Percentiles rank a stretch among this genome's conserved stretches.
These are phyloP conservation scores for Brachyalestes nurse DNA, from an alignment of 2,797 vertebrate species.

Conservation along the genomic window DNA sequence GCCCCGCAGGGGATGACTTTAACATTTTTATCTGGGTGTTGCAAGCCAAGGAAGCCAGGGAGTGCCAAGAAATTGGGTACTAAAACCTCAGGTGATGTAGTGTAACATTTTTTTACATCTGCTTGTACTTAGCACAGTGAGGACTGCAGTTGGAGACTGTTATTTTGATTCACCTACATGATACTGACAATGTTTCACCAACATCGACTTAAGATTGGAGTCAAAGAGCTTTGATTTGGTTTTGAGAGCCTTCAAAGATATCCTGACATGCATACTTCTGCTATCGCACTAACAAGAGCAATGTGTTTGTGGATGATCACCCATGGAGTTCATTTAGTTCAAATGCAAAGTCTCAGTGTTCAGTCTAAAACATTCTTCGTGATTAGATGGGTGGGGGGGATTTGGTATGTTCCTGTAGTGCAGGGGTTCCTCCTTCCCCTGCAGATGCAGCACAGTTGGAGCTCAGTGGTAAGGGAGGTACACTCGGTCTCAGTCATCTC, in stretches of 20 bases:
- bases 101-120: conserved; percentile 23
- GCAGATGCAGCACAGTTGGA: not conserved
- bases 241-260: not conserved
- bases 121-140: conserved; percentile 21
- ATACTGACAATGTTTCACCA: not conserved
- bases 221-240: not conserved
- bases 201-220: not conserved
- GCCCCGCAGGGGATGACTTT: conserved; percentile 42
- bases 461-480: conserved; percentile 1
- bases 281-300: not conserved
- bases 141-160: conserved; percentile 9
- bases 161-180: conserved; percentile 2
- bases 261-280: not conserved
- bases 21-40: conserved; percentile 32
- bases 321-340: not conserved
- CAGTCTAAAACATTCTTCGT: too few relatives aligned
- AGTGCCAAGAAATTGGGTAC: conserved; percentile 24
- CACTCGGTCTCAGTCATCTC: not conserved
- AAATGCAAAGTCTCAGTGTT: not conserved
- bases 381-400: not conserved
- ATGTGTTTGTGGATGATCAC: not conserved
- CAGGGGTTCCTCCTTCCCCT: not conserved
- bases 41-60: conserved; percentile 24
- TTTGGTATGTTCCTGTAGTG: not conserved
- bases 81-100: conserved; percentile 44